phyloP scores from a whole-genome alignment of 2,113 vertebrate genomes.

The Zeus faber region DNA sequence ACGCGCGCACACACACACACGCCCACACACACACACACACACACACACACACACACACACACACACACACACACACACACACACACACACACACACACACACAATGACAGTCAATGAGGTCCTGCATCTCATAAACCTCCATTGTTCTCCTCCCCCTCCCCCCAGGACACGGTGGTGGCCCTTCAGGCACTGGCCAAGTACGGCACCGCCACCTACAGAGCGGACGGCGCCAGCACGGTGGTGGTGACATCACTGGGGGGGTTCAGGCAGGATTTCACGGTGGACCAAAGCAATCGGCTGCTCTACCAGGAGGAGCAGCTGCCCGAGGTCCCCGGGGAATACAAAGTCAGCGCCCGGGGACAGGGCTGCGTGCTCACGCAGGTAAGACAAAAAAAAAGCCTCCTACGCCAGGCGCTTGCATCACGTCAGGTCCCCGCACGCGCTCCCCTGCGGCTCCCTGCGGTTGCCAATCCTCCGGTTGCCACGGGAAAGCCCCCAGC shows the following conservation, averaged over 20 bases:
- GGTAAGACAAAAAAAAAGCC: slow-evolving; percentile 64
- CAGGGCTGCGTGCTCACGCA: slow-evolving; percentile 76
- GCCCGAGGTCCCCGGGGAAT: slow-evolving; percentile 67
- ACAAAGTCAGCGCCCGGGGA: slow-evolving; percentile 68
- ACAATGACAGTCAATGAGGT: too few relatives aligned
- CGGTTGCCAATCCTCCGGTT: too few relatives aligned
- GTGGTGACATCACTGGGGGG: slow-evolving; percentile 67
- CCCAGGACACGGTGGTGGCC: slow-evolving; percentile 86
- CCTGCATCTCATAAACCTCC: too few relatives aligned
- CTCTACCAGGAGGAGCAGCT: slow-evolving; percentile 78
- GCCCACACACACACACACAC: background rate
- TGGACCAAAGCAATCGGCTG: slow-evolving; percentile 77
- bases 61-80: too few relatives aligned
- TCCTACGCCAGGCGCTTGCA: background rate
- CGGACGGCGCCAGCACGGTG: slow-evolving; percentile 46
- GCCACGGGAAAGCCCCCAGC: too few relatives aligned
- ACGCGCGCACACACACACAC: background rate
- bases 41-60: background rate
- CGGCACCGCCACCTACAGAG: slow-evolving; percentile 63
- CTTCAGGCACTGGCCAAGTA: slow-evolving; percentile 86
- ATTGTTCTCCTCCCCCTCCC: background rate
- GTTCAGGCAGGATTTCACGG: slow-evolving; percentile 65
- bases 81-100: too few relatives aligned
- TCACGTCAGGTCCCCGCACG: background rate
- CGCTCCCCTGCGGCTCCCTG: too few relatives aligned